phyloP scores from a whole-genome alignment of 1,140 invertebrate genomes.

The Pogonomyrmex californicus region DNA sequence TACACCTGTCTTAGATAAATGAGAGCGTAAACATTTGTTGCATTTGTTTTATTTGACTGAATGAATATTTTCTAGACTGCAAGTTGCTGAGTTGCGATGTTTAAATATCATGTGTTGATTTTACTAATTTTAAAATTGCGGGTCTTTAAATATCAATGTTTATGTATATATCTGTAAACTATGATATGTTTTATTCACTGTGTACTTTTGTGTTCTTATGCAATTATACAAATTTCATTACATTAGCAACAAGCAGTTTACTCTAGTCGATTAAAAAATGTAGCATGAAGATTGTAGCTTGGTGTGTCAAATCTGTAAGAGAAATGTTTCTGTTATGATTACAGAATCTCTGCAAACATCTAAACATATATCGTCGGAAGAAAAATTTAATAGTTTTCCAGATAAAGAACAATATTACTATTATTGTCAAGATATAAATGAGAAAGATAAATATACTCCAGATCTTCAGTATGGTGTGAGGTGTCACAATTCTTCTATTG shows the following conservation, averaged over 20 bases:
- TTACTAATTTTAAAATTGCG: no score
- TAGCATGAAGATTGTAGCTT: neutral
- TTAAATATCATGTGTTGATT: neutral
- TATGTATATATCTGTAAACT: neutral
- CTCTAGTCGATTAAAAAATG: neutral
- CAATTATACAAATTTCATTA: neutral
- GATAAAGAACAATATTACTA: conserved; percentile 65
- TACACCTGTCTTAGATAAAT: neutral
- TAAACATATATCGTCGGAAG: conserved; percentile 61
- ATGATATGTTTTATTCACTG: neutral
- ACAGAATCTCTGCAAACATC: conserved; percentile 58
- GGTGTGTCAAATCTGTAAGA: neutral
- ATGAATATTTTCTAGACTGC: neutral
- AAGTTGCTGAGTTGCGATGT: conserved; percentile 12
- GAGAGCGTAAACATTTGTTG: neutral
- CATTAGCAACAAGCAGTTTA: neutral
- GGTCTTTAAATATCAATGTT: no score
- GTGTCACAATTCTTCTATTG: conserved; percentile 67
- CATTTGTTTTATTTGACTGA: conserved; percentile 28
- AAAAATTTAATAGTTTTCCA: conserved; percentile 80
- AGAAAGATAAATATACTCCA: conserved; percentile 57
- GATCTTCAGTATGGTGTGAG: conserved; percentile 78
- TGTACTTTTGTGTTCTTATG: neutral
- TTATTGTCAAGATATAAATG: conserved; percentile 73
- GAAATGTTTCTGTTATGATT: conserved; percentile 50